Conservation (phyloP, 1,140 invertebrate genomes). For the Chymomyza costata region DNA sequence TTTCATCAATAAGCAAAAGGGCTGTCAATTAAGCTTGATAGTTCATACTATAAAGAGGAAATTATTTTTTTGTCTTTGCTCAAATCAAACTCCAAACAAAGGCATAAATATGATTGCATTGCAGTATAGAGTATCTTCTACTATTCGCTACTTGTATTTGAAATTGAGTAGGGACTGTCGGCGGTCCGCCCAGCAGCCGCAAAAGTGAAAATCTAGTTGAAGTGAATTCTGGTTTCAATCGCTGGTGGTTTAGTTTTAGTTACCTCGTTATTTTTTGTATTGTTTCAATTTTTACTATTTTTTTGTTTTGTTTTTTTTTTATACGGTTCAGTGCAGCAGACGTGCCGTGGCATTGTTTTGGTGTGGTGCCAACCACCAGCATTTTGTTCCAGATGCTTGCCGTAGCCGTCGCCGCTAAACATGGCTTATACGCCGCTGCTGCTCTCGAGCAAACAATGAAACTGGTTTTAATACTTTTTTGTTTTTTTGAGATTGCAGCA, state of each 20-base stretch:
- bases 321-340: slow-evolving; percentile 31
- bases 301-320: background rate
- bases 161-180: background rate
- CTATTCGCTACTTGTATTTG: too few species aligned
- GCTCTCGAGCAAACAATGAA: too few species aligned
- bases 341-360: slow-evolving; percentile 51
- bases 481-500: slow-evolving; percentile 35
- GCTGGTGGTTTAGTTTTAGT: slow-evolving; percentile 54
- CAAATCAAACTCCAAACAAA: too few species aligned
- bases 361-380: slow-evolving; percentile 2
- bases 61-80: too few species aligned
- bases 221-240: slow-evolving; percentile 70
- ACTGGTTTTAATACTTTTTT: too few species aligned
- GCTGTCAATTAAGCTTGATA: too few species aligned
- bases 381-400: slow-evolving; percentile 62
- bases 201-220: slow-evolving; percentile 68
- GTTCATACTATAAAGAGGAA: too few species aligned
- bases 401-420: slow-evolving; percentile 28
- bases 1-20: too few species aligned
- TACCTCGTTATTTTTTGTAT: slow-evolving; percentile 3
- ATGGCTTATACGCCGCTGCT: background rate
- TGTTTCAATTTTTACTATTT: slow-evolving; percentile 38
- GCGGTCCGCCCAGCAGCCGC: slow-evolving; percentile 42
- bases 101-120: too few species aligned
- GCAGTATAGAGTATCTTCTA: too few species aligned